phyloP scores from a whole-genome alignment of 53 echinoderm and acorn worm species.

The Arbacia lixula region DNA sequence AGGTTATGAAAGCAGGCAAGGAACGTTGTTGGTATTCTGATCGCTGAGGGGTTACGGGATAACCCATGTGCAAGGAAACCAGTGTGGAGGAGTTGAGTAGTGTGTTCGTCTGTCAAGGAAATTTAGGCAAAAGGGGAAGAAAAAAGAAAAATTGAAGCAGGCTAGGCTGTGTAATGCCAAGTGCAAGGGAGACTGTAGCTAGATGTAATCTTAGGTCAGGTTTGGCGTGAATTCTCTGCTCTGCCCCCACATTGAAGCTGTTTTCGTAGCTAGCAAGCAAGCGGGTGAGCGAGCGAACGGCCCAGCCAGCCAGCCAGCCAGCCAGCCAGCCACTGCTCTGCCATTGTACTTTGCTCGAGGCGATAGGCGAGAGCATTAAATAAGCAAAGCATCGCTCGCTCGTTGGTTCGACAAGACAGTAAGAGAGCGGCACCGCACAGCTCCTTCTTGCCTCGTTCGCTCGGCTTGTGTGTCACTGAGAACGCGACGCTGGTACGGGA shows the following conservation, averaged over 20 bases:
- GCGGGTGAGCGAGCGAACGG: conserved; percentile 10
- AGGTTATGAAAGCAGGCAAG: no score
- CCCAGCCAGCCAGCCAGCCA: not conserved
- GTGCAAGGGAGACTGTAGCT: not conserved
- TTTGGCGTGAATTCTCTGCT: not conserved
- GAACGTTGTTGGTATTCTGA: no score
- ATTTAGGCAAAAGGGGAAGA: no score
- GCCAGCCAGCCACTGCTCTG: conserved; percentile 5
- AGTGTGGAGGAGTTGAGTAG: no score
- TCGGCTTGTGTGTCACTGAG: conserved; percentile 51
- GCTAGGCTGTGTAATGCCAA: no score
- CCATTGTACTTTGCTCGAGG: conserved; percentile 59
- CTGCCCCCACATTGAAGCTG: not conserved
- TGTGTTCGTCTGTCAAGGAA: no score
- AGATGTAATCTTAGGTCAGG: conserved; percentile 22
- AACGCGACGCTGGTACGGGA: no score
- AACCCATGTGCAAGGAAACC: no score
- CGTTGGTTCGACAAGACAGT: no score
- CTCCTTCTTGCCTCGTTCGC: no score
- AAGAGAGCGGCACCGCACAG: not conserved
- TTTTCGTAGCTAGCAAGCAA: not conserved
- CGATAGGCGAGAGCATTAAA: conserved; percentile 53
- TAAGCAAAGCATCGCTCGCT: conserved; percentile 41
- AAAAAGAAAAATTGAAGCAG: no score
- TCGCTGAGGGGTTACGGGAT: no score